These are phyloP conservation scores for Xenopus petersii DNA, from an alignment of 2,797 vertebrate species.

Conservation along the genomic window DNA sequence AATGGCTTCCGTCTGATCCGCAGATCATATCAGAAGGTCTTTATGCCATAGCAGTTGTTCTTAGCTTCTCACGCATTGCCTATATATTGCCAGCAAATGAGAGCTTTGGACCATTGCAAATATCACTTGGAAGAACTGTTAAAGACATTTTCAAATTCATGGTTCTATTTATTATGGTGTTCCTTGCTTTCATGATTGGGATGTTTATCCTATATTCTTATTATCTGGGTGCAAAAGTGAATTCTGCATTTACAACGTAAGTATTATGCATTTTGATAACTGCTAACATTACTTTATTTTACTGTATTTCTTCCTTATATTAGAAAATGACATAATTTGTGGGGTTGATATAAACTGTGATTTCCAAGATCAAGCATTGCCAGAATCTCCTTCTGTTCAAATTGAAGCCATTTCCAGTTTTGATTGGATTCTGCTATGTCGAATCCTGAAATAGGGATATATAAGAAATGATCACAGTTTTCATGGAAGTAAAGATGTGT, in stretches of 20 bases:
- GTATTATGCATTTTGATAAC: conserved; percentile 50
- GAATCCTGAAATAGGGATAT: too few species aligned
- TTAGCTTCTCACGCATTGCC: conserved; percentile 83
- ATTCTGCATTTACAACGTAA: conserved; percentile 86
- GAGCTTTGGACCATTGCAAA: conserved; percentile 85
- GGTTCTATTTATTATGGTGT: conserved; percentile 90
- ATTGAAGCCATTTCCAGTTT: too few species aligned
- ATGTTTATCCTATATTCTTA: conserved; percentile 90
- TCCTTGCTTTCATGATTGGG: conserved; percentile 87
- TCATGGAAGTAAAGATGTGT: too few species aligned
- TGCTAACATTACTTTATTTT: too few species aligned
- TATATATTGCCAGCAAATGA: conserved; percentile 88
- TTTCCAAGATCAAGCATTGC: too few species aligned
- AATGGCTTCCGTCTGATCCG: conserved; percentile 86
- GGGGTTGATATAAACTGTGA: too few species aligned
- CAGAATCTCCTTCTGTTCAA: too few species aligned
- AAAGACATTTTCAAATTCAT: conserved; percentile 91
- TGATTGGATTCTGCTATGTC: too few species aligned
- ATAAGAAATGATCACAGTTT: too few species aligned
- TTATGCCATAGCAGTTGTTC: conserved; percentile 83
- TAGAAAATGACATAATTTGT: too few species aligned
- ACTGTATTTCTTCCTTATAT: too few species aligned
- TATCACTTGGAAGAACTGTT: conserved; percentile 84
- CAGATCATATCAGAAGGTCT: conserved; percentile 88
- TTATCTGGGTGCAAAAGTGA: conserved; percentile 85